A percentile compares a stretch with the other conserved stretches of the same genome.
These are phyloP conservation scores for Callosobruchus maculatus DNA, from an alignment of 2,888 invertebrate species.

Conservation along the genomic window DNA sequence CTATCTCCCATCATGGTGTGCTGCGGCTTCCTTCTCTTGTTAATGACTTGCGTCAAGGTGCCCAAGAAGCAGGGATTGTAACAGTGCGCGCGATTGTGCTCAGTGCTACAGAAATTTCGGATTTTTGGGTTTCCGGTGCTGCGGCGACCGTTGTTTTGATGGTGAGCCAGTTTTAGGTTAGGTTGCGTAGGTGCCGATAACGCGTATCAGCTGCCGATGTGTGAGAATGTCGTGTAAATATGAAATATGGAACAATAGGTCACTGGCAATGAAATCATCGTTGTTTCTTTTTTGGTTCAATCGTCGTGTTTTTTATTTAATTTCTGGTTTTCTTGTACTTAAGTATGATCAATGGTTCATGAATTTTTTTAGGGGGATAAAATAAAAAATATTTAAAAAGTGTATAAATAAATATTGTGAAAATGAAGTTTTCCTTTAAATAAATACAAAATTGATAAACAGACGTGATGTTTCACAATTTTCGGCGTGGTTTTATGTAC, in stretches of 20 bases:
- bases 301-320: background rate
- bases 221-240: background rate
- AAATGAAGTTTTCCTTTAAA: too few species aligned
- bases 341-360: too few species aligned
- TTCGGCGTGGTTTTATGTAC: too few species aligned
- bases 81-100: background rate
- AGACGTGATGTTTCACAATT: too few species aligned
- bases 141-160: background rate
- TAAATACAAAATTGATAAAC: too few species aligned
- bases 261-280: background rate
- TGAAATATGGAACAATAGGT: background rate
- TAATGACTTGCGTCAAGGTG: slow-evolving; percentile 17
- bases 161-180: background rate
- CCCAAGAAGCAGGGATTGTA: background rate
- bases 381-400: too few species aligned
- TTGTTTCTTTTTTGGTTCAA: background rate
- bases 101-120: background rate
- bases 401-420: too few species aligned
- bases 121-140: background rate
- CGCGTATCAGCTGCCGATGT: background rate
- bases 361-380: too few species aligned
- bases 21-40: slow-evolving; percentile 16
- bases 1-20: slow-evolving; percentile 13
- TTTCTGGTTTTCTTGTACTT: too few species aligned
- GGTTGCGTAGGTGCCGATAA: background rate